Evolutionary conservation across 2,888 invertebrate genomes (phyloP), one percentile per base, ranked within the genome.

Genomic region (Lycia hirtaria): DNA sequence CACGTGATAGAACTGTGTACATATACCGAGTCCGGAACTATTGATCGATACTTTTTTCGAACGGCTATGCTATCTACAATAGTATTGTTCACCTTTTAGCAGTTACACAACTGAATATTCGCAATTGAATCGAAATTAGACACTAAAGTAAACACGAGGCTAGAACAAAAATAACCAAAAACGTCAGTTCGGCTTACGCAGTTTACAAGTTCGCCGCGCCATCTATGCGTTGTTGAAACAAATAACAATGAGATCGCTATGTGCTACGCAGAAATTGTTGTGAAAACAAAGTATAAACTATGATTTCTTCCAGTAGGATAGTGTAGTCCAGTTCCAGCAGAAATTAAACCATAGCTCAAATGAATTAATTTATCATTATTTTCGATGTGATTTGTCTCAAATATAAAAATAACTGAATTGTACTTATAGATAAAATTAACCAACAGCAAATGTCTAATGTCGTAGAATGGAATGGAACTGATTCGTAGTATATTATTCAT

Each of bases 91-190:
- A 76, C 74, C 71, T 84, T 83, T 84, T 65, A 63, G 76, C 72
- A 78, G 80, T 87, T 87, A 83, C 89, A 92, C 90, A 88, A 88
- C 84, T 71, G 75, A 82, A 83, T 90, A 85, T 88, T 88, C 78
- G 82, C 87, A 87, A 87, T 87, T 79, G 82, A 79, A 87, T 78
- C 87, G 86, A 89, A 91, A 92, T 89, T 81, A 90, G 90, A 91
- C 87, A 88, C 88, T 90, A 91, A 92, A 92, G 91, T 92, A 91
- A 92, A 92, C 92, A 92, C 92, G 92, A 92, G 92, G 92, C 88
- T 85, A 92, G 91, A 91, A 92, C 86, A 90, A 90, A 92, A 92
- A 92, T 92, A 92, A 92, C 92, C 92, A 92, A 92, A 92, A 92
- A 92, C 90, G 92, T 92, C 92, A 91, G 82, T 84, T 85, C 87